Evolutionary conservation across 2,888 invertebrate species (phyloP).

Genomic region (Drosophila diplacantha): DNA sequence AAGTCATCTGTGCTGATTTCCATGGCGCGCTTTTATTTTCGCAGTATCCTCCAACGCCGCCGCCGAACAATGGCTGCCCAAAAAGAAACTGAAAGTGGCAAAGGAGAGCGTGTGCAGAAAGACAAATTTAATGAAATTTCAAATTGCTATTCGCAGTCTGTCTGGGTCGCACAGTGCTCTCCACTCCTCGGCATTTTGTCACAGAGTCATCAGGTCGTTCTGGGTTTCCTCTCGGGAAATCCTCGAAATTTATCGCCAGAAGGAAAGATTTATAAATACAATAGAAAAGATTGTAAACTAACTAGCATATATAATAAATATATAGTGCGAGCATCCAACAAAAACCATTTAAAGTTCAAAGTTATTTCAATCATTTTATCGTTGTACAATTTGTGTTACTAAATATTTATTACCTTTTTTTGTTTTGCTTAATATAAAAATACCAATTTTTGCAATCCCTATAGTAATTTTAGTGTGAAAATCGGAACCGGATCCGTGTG

Average conservation of each 20-base stretch:
- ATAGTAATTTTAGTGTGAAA: not conserved
- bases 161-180: constrained; percentile 42
- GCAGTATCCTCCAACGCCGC: constrained; percentile 19
- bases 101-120: constrained; percentile 42
- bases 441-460: too few species aligned
- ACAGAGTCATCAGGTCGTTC: constrained; percentile 3
- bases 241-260: not conserved
- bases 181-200: constrained; percentile 16
- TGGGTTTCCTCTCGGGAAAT: not conserved
- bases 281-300: too few species aligned
- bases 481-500: constrained; percentile 7
- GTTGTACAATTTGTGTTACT: too few species aligned
- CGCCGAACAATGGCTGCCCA: constrained; percentile 27
- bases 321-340: too few species aligned
- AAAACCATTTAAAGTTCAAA: not conserved
- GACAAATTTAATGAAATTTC: constrained; percentile 72
- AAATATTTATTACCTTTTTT: too few species aligned
- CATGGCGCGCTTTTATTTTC: constrained; percentile 31
- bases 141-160: constrained; percentile 64
- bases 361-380: accelerated
- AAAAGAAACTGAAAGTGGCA: constrained; percentile 22
- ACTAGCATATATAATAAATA: too few species aligned
- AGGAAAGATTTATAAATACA: not conserved
- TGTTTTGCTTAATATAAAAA: too few species aligned
- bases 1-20: constrained; percentile 45